A percentile compares a stretch with the other conserved stretches of the same genome.
These are phyloP conservation scores for Sebastes iracundus DNA, from an alignment of 2,797 vertebrate species.

Conservation along the genomic window DNA sequence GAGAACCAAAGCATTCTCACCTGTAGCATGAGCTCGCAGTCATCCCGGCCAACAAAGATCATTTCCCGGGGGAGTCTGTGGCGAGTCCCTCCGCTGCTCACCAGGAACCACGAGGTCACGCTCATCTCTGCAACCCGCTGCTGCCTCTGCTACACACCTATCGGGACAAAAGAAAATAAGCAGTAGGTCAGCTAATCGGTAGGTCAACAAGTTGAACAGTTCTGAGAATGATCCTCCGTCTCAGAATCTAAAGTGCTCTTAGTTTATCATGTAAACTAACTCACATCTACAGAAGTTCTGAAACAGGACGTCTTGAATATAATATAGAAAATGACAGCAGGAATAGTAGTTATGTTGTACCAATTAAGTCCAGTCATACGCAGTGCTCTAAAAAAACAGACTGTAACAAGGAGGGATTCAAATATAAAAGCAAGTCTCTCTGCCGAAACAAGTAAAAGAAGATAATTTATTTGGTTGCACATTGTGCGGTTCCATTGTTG, in stretches of 20 bases:
- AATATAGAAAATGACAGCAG: background rate
- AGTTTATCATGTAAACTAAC: background rate
- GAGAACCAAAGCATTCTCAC: conserved; percentile 74
- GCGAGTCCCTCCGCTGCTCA: conserved; percentile 96
- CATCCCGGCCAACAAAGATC: conserved; percentile 98
- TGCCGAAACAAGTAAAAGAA: background rate
- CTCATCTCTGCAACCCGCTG: conserved; percentile 87
- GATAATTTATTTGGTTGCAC: background rate
- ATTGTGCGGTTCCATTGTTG: background rate
- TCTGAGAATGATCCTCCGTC: background rate
- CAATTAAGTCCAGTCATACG: background rate
- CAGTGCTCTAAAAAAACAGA: background rate
- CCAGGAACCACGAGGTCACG: conserved; percentile 98
- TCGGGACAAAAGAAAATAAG: conserved; percentile 3
- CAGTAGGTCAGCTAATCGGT: background rate
- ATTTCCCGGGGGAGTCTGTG: conserved; percentile 97
- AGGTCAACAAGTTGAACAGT: background rate
- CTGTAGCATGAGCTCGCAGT: conserved; percentile 99
- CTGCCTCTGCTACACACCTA: conserved; percentile 64
- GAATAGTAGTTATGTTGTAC: background rate
- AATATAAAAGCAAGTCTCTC: background rate
- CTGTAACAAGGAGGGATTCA: background rate
- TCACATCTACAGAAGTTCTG: background rate
- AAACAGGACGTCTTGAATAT: background rate
- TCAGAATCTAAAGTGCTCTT: background rate